Conservation (phyloP, 2,113 vertebrate species). For the Hystrix cristata region DNA sequence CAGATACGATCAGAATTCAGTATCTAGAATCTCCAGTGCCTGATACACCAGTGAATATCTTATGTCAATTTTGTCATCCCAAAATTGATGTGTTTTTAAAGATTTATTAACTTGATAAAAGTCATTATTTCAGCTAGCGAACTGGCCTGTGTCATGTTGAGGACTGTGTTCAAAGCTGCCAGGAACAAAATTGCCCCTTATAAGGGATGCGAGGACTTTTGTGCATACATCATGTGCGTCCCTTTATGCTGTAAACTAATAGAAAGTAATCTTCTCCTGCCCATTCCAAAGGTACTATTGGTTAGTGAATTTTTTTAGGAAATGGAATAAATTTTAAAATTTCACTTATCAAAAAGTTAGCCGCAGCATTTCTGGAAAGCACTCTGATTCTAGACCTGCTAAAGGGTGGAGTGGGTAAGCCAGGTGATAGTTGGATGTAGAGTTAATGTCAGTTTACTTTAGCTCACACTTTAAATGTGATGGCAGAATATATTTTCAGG, state of each 20-base stretch:
- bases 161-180: background rate
- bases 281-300: background rate
- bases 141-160: background rate
- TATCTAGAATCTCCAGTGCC: background rate
- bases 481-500: background rate
- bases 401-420: background rate
- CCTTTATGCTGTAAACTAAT: background rate
- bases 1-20: background rate
- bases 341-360: background rate
- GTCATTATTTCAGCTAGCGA: constrained; percentile 19
- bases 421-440: background rate
- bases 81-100: background rate
- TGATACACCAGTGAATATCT: background rate
- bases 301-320: background rate
- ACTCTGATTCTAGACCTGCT: background rate
- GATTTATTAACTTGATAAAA: constrained; percentile 12
- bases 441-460: background rate
- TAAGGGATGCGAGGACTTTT: background rate
- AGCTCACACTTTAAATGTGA: background rate
- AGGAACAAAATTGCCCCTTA: background rate
- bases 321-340: background rate
- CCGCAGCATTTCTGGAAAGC: background rate
- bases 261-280: background rate
- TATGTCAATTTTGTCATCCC: background rate
- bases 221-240: background rate